Conservation (phyloP, 2,888 invertebrate species). For the Pachymerium ferrugineum region DNA sequence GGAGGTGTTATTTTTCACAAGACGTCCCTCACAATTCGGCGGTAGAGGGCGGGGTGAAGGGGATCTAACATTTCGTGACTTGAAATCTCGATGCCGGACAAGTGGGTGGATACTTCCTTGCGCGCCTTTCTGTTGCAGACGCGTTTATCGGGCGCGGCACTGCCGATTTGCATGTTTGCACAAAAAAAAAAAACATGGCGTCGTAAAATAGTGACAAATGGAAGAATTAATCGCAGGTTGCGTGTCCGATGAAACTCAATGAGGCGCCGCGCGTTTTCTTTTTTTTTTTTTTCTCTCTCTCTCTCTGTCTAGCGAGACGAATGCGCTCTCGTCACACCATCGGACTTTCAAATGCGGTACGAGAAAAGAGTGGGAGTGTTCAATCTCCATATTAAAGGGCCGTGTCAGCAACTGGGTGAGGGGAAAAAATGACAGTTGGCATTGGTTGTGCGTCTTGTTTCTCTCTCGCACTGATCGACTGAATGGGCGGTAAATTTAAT, state of each 20-base stretch:
- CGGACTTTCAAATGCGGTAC: conserved; percentile 5
- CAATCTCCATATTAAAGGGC: conserved; percentile 24
- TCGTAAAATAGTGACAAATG: conserved; percentile 25
- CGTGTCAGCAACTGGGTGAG: background rate
- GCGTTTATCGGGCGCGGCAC: background rate
- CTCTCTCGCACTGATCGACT: background rate
- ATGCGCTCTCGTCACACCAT: conserved; percentile 11
- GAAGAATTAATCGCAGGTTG: conserved; percentile 17
- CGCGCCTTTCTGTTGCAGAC: too few species aligned
- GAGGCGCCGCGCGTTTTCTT: background rate
- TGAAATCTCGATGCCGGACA: background rate
- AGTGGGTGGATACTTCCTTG: background rate
- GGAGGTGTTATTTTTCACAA: background rate
- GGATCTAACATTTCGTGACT: conserved; percentile 9
- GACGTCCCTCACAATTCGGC: background rate
- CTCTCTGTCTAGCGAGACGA: background rate
- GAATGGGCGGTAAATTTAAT: conserved; percentile 5
- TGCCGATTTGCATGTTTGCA: background rate
- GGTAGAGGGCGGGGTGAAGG: background rate
- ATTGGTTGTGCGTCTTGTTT: background rate
- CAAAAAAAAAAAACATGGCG: background rate
- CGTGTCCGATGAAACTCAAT: conserved; percentile 27
- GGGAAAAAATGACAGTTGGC: background rate
- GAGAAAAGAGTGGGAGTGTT: background rate
- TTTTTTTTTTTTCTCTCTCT: background rate